A percentile compares a stretch with the other conserved stretches of the same genome.
Evolutionary conservation across 92 coral and sea anemone species (phyloP).

Genomic region (Virgularia gustaviana): DNA sequence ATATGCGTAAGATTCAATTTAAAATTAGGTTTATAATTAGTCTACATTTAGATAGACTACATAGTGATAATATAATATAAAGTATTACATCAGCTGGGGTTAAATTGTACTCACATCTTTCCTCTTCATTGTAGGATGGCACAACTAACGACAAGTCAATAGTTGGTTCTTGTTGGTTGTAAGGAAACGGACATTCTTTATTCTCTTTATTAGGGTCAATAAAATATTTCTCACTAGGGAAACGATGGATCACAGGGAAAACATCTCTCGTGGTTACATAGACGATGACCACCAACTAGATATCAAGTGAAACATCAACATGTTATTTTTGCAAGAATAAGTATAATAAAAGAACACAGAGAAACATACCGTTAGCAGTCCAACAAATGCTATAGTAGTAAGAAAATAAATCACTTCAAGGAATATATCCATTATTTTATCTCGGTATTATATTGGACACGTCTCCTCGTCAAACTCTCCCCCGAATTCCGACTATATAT

Average conservation of each 20-base stretch:
- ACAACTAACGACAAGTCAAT: conserved; percentile 80
- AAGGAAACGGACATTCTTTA: conserved; percentile 85
- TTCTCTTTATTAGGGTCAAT: conserved; percentile 87
- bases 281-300: conserved; percentile 63
- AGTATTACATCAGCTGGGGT: background rate
- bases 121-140: conserved; percentile 93
- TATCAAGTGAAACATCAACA: background rate
- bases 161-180: conserved; percentile 84
- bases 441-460: no score
- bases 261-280: conserved; percentile 65
- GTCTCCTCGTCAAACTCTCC: no score
- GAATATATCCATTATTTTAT: conserved; percentile 4
- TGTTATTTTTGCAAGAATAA: no score
- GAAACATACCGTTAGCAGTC: conserved; percentile 15
- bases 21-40: no score
- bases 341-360: no score
- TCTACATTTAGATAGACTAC: background rate
- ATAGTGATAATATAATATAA: conserved; percentile 26
- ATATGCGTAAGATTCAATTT: no score
- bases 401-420: conserved; percentile 3
- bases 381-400: conserved; percentile 21
- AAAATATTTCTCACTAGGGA: conserved; percentile 82
- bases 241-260: conserved; percentile 72
- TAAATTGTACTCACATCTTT: conserved; percentile 64
- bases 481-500: no score